Evolutionary conservation across 2,888 invertebrate genomes (phyloP).

Genomic region (Dynastes hyllus): DNA sequence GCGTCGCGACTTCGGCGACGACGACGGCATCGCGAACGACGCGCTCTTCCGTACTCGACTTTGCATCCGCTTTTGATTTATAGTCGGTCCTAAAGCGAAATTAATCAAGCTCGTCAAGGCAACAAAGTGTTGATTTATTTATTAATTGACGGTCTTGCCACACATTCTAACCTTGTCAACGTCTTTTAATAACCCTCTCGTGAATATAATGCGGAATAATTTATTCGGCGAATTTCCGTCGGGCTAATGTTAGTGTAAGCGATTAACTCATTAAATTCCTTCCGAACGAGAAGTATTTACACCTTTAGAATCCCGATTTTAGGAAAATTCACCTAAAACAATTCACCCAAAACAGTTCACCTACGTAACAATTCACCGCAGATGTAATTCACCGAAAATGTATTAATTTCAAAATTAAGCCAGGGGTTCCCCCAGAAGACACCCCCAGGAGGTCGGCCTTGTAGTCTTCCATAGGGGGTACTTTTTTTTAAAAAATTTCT

Average conservation of each 20-base stretch:
- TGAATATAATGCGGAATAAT: slow-evolving; percentile 31
- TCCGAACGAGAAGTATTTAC: not conserved
- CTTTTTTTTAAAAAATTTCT: too few species aligned
- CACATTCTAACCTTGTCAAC: slow-evolving; percentile 41
- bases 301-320: too few species aligned
- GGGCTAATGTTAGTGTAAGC: slow-evolving; percentile 13
- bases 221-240: slow-evolving; percentile 11
- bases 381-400: too few species aligned
- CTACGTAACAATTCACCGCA: too few species aligned
- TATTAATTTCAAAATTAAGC: too few species aligned
- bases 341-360: too few species aligned
- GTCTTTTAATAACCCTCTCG: slow-evolving; percentile 34
- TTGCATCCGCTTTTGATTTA: slow-evolving; percentile 43
- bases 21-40: slow-evolving; percentile 10
- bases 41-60: slow-evolving; percentile 30
- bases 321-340: too few species aligned
- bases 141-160: slow-evolving; percentile 37
- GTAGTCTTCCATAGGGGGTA: too few species aligned
- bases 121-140: slow-evolving; percentile 49
- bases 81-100: slow-evolving; percentile 42
- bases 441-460: too few species aligned
- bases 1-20: slow-evolving; percentile 6
- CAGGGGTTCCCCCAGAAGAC: too few species aligned
- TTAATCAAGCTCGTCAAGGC: slow-evolving; percentile 48
- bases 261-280: not conserved